A percentile compares a stretch with the other conserved stretches of the same genome.
phyloP scores from a whole-genome alignment of 2,113 vertebrate species.

The Colaptes auratus region DNA sequence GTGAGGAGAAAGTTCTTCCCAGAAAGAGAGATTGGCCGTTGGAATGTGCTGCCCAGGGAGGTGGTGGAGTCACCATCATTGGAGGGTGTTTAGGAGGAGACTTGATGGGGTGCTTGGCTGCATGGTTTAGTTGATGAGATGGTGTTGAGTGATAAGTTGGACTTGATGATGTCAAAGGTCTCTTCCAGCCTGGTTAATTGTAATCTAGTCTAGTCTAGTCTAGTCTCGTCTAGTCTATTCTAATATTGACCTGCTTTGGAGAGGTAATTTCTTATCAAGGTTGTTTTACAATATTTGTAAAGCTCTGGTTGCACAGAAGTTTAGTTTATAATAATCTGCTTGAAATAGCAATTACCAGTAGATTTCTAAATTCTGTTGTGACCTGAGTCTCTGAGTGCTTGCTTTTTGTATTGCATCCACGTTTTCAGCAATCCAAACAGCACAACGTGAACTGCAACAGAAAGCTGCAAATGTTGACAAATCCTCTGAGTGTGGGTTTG shows the following conservation, averaged over 20 bases:
- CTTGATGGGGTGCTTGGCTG: too few species aligned
- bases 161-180: too few species aligned
- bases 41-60: too few species aligned
- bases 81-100: too few species aligned
- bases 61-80: too few species aligned
- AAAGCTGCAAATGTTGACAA: not conserved
- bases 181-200: too few species aligned
- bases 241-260: not conserved
- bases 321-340: not conserved
- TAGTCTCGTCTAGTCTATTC: too few species aligned
- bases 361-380: not conserved
- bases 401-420: not conserved
- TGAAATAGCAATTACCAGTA: not conserved
- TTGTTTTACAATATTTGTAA: not conserved
- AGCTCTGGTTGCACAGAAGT: not conserved
- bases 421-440: not conserved
- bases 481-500: not conserved
- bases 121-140: too few species aligned
- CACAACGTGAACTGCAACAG: not conserved
- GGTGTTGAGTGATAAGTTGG: too few species aligned
- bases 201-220: too few species aligned
- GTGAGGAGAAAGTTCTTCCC: too few species aligned
- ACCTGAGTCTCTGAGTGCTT: not conserved
- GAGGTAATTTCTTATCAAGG: not conserved
- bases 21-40: too few species aligned